Evolutionary conservation across 2,888 invertebrate species (phyloP), one percentile per base, ranked within the genome.

Genomic region (Apodemia zela): DNA sequence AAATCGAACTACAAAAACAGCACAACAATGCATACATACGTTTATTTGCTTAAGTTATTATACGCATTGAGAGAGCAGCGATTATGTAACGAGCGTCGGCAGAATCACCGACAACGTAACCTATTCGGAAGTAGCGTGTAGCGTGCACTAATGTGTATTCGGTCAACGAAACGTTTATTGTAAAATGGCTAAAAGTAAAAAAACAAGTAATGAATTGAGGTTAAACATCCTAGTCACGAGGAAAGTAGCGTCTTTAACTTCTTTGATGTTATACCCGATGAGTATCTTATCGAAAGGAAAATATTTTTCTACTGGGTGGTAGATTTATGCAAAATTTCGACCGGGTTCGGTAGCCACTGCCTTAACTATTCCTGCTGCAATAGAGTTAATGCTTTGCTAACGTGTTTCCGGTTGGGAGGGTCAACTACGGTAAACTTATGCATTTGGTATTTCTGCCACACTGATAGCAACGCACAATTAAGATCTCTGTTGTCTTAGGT

Each of bases 61-160:
- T 21, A 51, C 51, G 65, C 60, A 64, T 49, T 61, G 65, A 62
- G 71, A 73, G 71, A 73, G 76, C 71, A 73, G 73, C 71, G 69
- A 66, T 84, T 85, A 82, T 73, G 83, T 78, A 86, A 87, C 66
- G 73, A 86, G 73, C 79, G 80, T 78, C 75, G 79, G 79, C 72
- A 80, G 74, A 71, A 66, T 69, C 64, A 68, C 74, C 74, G 64
- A 62, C 66, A 72, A 73, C 73, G 74, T 74, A 75, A 73, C 68
- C 69, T 68, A 68, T 70, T 84, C 83, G 84, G 84, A 85, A 84
- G 83, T 80, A 68, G 72, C 73, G 69, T 69, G 68, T 64, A 63
- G 65, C 60, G 59, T 51, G 66, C 63, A 63, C 18, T 51, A 25
- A 49, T 42, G 42, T 42, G 42, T n/a, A 38, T 18, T 51, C 61